A percentile compares a stretch with the other conserved stretches of the same genome.
phyloP scores from a whole-genome alignment of 1,140 invertebrate genomes.

The Polypedilum vanderplanki region DNA sequence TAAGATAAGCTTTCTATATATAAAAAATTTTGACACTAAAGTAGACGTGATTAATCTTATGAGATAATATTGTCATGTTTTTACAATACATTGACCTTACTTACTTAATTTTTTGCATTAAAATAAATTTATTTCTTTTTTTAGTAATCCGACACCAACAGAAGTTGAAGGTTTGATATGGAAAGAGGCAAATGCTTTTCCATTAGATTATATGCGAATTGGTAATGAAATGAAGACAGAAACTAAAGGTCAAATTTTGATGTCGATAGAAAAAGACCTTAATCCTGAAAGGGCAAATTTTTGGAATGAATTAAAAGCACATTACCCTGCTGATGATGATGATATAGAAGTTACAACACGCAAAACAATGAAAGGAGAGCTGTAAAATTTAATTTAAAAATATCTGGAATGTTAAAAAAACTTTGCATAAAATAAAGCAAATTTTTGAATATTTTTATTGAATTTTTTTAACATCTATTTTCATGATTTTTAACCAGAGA shows the following conservation, averaged over 20 bases:
- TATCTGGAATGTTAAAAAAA: background rate
- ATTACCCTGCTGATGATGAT: conserved; percentile 23
- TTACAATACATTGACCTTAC: background rate
- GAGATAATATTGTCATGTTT: background rate
- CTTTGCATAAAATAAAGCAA: background rate
- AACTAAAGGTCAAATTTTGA: background rate
- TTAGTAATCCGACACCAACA: conserved; percentile 48
- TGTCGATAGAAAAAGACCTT: background rate
- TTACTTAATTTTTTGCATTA: no score
- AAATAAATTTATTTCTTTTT: conserved; percentile 30
- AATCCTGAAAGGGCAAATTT: conserved; percentile 28
- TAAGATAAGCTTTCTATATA: background rate
- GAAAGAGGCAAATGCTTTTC: conserved; percentile 43
- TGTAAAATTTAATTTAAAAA: background rate
- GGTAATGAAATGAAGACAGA: conserved; percentile 33
- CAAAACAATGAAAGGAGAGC: background rate
- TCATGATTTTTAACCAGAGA: no score
- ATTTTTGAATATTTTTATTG: background rate
- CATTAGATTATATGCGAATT: conserved; percentile 45
- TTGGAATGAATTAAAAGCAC: conserved; percentile 29
- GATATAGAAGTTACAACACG: background rate
- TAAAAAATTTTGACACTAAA: background rate
- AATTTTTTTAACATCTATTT: no score
- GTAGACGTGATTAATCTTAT: no score
- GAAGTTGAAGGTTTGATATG: conserved; percentile 42